Evolutionary conservation across 2,113 vertebrate species (phyloP).

Genomic region (Cepphus grylle): DNA sequence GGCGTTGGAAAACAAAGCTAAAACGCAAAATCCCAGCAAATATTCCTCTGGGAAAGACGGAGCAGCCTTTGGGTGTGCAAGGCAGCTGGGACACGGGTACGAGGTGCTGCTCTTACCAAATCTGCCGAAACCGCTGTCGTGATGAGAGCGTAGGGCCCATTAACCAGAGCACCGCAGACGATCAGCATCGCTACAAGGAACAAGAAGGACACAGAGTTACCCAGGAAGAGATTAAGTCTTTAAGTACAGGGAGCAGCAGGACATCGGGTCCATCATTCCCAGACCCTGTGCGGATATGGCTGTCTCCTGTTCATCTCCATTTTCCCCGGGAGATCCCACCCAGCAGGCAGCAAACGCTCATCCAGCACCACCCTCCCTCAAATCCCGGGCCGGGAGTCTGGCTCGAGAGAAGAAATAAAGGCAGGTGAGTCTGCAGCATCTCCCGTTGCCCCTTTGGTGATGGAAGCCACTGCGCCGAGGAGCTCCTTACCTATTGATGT

Average conservation of each 20-base stretch:
- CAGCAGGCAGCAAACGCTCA: neutral
- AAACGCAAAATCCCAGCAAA: neutral
- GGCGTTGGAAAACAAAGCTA: neutral
- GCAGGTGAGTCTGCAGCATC: neutral
- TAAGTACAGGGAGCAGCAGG: neutral
- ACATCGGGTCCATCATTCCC: fast-evolving
- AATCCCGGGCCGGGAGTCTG: neutral
- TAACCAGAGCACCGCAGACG: conserved; percentile 89
- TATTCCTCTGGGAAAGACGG: neutral
- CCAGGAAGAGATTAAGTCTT: neutral
- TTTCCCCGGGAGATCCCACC: neutral
- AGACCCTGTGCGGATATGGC: fast-evolving
- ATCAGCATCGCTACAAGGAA: conserved; percentile 84
- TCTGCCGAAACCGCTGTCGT: conserved; percentile 95
- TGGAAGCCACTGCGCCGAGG: fast-evolving
- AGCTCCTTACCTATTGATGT: conserved; percentile 80
- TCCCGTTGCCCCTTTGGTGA: neutral
- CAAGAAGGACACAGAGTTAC: fast-evolving
- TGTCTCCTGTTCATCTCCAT: fast-evolving
- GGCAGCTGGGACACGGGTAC: neutral
- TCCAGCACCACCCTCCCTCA: neutral
- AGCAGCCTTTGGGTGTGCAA: neutral
- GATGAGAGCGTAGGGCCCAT: conserved; percentile 94
- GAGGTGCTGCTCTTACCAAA: conserved; percentile 76
- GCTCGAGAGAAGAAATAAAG: neutral